Evolutionary conservation across 2,797 vertebrate genomes (phyloP).

Genomic region (Anguilla pacifica): DNA sequence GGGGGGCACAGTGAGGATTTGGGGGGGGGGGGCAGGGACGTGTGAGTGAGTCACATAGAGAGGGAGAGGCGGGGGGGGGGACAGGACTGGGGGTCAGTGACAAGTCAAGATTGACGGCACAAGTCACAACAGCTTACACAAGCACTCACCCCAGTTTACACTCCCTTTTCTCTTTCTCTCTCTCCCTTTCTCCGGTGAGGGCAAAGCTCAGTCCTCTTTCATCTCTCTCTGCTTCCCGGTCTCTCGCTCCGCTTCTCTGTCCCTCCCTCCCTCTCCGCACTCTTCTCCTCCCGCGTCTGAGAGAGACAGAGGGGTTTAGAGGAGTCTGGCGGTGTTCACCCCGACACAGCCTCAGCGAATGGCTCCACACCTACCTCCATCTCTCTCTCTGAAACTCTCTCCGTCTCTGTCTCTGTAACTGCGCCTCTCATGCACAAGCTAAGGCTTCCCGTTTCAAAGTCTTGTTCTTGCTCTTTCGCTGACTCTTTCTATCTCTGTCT

Average conservation of each 20-base stretch:
- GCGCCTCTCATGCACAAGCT: conserved; percentile 52
- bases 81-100: not conserved
- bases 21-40: not conserved
- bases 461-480: not conserved
- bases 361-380: conserved; percentile 42
- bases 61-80: not conserved
- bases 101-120: not conserved
- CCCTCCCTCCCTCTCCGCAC: not conserved
- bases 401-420: conserved; percentile 31
- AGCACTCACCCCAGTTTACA: not conserved
- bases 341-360: conserved; percentile 1
- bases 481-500: not conserved
- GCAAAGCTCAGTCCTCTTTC: not conserved
- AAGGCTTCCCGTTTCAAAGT: not conserved
- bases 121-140: not conserved
- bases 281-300: not conserved
- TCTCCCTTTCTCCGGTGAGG: not conserved
- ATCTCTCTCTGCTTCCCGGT: not conserved
- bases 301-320: not conserved
- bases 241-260: not conserved
- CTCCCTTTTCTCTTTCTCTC: not conserved
- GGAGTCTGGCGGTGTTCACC: not conserved
- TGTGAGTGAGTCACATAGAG: not conserved
- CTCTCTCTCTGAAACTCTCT: conserved; percentile 46
- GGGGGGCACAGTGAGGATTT: not conserved